phyloP scores from a whole-genome alignment of 2,797 vertebrate species.

The Pseudotriccus pelzelni region DNA sequence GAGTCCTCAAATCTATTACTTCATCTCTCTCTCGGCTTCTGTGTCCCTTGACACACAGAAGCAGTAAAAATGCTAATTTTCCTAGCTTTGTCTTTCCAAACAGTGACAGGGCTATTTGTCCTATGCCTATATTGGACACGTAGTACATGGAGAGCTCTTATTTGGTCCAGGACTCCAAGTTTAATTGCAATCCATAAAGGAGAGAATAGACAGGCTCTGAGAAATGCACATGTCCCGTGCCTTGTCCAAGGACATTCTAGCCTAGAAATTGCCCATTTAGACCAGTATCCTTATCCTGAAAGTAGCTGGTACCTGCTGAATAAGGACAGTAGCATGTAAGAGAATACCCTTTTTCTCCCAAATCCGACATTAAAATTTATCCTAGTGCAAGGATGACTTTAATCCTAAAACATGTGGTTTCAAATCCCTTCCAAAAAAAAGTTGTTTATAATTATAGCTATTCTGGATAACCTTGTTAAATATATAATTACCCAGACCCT shows the following conservation, averaged over 20 bases:
- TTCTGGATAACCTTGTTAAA: slow-evolving; percentile 53
- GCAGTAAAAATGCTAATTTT: not conserved
- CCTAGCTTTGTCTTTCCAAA: not conserved
- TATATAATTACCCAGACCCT: slow-evolving; percentile 26
- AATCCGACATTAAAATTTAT: not conserved
- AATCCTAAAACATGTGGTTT: slow-evolving; percentile 35
- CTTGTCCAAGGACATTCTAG: not conserved
- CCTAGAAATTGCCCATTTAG: not conserved
- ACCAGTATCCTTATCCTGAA: not conserved
- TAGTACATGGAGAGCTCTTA: not conserved
- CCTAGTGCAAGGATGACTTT: not conserved
- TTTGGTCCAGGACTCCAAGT: not conserved
- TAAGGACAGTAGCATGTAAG: not conserved
- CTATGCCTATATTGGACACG: accelerated
- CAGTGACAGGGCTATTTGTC: not conserved
- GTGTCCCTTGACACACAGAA: not conserved
- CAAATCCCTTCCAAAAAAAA: slow-evolving; percentile 32
- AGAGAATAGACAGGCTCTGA: not conserved
- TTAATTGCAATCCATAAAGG: not conserved
- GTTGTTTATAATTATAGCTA: slow-evolving; percentile 42
- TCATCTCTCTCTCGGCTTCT: not conserved
- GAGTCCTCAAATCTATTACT: not conserved
- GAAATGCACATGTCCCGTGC: not conserved
- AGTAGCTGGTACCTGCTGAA: not conserved
- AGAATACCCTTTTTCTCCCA: not conserved